Conservation (phyloP, 2,113 vertebrate species). For the Actenoides lindsayi region DNA sequence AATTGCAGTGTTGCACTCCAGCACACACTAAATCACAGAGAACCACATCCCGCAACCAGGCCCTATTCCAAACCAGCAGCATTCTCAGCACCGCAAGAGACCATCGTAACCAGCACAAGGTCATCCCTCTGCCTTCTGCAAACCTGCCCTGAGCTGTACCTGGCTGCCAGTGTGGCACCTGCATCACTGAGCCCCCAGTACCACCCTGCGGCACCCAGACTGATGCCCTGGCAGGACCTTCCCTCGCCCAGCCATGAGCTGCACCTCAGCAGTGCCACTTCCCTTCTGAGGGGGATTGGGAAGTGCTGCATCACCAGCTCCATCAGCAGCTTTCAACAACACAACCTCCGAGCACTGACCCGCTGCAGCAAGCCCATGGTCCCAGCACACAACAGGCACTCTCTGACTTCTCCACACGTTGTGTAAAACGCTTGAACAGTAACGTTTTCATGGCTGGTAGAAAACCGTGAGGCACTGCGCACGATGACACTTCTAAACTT, state of each 20-base stretch:
- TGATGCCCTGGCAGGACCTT: neutral
- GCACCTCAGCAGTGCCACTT: rapidly evolving
- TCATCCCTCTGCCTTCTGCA: neutral
- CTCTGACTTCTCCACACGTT: rapidly evolving
- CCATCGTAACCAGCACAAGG: rapidly evolving
- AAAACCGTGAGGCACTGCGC: neutral
- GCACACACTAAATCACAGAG: neutral
- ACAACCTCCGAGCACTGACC: rapidly evolving
- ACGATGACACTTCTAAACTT: neutral
- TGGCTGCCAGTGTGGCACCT: rapidly evolving
- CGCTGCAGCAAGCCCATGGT: rapidly evolving
- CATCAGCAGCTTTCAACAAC: neutral
- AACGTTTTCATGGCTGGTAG: rapidly evolving
- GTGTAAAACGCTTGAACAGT: neutral
- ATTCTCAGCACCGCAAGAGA: rapidly evolving
- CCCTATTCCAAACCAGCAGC: neutral
- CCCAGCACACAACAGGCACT: neutral
- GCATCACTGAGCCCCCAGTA: neutral
- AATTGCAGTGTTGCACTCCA: neutral
- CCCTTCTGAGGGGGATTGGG: rapidly evolving
- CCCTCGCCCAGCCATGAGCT: rapidly evolving
- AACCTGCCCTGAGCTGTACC: neutral
- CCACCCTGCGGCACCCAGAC: neutral
- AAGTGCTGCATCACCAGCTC: rapidly evolving
- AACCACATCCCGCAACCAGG: neutral